Evolutionary conservation across 35 echinoderm and acorn worm species (phyloP), one percentile per base, ranked within the genome.

Genomic region (Ophiothrix spiculata): DNA sequence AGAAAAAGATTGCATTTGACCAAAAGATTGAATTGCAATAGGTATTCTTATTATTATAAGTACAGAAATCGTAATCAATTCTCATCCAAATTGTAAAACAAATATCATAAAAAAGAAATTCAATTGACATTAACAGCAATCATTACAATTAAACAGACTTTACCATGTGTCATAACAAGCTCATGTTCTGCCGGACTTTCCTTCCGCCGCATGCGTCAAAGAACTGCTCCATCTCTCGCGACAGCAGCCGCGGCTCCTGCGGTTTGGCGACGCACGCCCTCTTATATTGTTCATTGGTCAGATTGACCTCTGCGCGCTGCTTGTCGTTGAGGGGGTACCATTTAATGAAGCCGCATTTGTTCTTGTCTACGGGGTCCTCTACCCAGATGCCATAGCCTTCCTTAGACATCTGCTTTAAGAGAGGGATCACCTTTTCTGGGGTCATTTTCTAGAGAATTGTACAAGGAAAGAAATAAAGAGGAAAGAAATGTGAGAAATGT

Each of bases 321-420:
- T 69, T 69, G 16, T 69, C 60, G 25, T 69, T 69, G 60, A 69
- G 60, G 3, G 60, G 60, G 23, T 69, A 69, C 60, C 60, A 69
- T 28, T 69, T 69, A 28, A 69, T 69, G 60, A 69, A 69, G 23
- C 60, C 60, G 29, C 60, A 69, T n/a, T 69, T 69, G 60, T 69
- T 28, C 29, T 69, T 69, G 60, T 69, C 29, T 15, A 69, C 25
- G 60, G 60, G 60, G 29, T 69, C 60, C 29, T 69, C 60, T 25
- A 69, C 60, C 60, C 60, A 69, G 60, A 69, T 69, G 60, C 60
- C 60, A 69, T 69, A 69, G 60, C 60, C 60, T 69, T 69, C 60
- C 23, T 69, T 69, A 69, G 60, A 69, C 60, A 69, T 69, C 60
- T 69, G 60, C 60, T 69, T 69, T 28, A 69, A n/a, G 60, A 69